Evolutionary conservation across 2,888 invertebrate genomes (phyloP).

Genomic region (Celastrina argiolus): DNA sequence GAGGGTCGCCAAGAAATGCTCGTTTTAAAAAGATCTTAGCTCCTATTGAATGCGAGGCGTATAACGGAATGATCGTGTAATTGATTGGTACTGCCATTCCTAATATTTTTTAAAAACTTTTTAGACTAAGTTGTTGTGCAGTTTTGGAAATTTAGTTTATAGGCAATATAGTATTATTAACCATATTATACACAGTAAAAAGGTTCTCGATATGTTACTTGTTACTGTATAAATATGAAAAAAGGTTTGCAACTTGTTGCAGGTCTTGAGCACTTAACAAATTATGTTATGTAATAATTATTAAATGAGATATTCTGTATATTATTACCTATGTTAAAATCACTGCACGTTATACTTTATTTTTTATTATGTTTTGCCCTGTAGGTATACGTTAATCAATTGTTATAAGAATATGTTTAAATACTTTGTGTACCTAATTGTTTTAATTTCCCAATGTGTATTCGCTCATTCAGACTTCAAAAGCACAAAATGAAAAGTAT

Average conservation of each 20-base stretch:
- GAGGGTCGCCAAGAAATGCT: neutral
- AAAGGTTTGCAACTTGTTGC: neutral
- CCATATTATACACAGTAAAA: neutral
- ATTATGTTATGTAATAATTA: neutral
- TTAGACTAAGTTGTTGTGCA: neutral
- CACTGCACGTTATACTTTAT: neutral
- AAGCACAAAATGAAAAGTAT: neutral
- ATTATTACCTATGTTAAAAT: neutral
- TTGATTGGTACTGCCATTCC: slow-evolving; percentile 8
- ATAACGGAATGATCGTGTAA: neutral
- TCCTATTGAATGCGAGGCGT: neutral
- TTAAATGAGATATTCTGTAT: neutral
- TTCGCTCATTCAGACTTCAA: neutral
- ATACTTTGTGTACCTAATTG: neutral
- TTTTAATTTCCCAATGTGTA: neutral
- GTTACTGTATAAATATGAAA: neutral
- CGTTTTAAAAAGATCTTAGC: neutral
- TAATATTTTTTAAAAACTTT: slow-evolving; percentile 13
- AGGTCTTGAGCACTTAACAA: neutral
- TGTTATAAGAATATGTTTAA: neutral
- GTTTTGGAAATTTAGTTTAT: slow-evolving; percentile 1
- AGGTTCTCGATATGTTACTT: neutral
- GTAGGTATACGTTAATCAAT: neutral
- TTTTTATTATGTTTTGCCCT: neutral
- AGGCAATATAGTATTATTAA: neutral